These are phyloP conservation scores for Gasterosteus aculeatus DNA, from an alignment of 2,113 vertebrate genomes.

Conservation along the genomic window DNA sequence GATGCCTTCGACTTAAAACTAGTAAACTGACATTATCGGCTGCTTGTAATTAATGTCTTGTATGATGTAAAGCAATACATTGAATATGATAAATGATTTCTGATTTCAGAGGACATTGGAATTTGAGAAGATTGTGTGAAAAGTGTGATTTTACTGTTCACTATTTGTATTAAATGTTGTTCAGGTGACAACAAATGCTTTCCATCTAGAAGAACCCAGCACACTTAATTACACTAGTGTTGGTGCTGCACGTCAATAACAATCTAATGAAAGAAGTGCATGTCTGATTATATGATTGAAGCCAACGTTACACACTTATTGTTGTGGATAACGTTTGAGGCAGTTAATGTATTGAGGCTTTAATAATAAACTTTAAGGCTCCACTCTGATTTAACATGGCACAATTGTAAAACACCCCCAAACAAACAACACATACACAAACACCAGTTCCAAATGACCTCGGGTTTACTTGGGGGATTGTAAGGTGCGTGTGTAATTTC, in stretches of 20 bases:
- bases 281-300: not conserved
- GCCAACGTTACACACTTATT: not conserved
- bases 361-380: conserved; percentile 4
- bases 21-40: not conserved
- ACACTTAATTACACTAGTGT: no score
- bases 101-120: not conserved
- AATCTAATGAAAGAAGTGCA: not conserved
- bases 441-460: conserved; percentile 60
- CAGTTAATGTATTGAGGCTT: not conserved
- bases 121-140: not conserved
- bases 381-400: conserved; percentile 36
- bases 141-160: not conserved
- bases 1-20: not conserved
- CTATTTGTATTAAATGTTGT: not conserved
- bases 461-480: conserved; percentile 57
- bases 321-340: conserved; percentile 1
- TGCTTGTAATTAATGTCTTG: not conserved
- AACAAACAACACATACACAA: conserved; percentile 46
- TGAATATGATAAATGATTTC: not conserved
- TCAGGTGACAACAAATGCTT: not conserved
- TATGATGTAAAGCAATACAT: not conserved
- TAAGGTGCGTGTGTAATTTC: conserved; percentile 50
- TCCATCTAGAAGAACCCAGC: not conserved
- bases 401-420: conserved; percentile 55
- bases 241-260: not conserved